A percentile compares a stretch with the other conserved stretches of the same genome.
These are phyloP conservation scores for Heliconius congener DNA, from an alignment of 1,140 invertebrate species.

Conservation along the genomic window DNA sequence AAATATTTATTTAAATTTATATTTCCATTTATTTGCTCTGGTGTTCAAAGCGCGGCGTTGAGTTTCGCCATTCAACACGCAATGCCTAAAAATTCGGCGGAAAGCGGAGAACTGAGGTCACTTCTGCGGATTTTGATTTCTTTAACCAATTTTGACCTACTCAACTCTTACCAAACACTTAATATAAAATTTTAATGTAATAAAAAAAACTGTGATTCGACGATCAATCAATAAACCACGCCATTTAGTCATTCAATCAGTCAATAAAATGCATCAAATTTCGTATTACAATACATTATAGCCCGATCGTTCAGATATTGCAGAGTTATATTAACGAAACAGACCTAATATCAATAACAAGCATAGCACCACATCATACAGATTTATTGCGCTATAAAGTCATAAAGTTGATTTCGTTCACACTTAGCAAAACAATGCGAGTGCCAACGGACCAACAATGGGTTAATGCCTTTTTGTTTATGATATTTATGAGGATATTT, in stretches of 20 bases:
- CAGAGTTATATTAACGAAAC: slow-evolving; percentile 4
- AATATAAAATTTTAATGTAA: no score
- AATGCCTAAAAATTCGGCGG: no score
- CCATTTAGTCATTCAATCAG: neutral
- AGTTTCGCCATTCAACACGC: no score
- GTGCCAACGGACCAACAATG: slow-evolving; percentile 30
- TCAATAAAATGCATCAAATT: neutral
- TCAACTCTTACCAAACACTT: no score
- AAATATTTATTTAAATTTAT: no score
- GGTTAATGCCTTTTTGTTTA: slow-evolving; percentile 27
- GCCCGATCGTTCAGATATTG: neutral
- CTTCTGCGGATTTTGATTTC: no score
- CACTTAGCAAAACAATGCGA: slow-evolving; percentile 40
- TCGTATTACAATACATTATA: neutral
- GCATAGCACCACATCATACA: slow-evolving; percentile 23
- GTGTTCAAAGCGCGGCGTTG: no score
- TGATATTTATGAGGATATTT: slow-evolving; percentile 31
- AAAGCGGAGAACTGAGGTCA: no score
- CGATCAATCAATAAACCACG: neutral
- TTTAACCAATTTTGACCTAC: no score
- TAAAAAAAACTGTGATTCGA: neutral
- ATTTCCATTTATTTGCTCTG: no score
- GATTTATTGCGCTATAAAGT: slow-evolving; percentile 35
- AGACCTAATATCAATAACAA: slow-evolving; percentile 36
- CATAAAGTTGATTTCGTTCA: slow-evolving; percentile 41